phyloP scores from a whole-genome alignment of 2,113 vertebrate genomes.

The Bombycilla garrulus region DNA sequence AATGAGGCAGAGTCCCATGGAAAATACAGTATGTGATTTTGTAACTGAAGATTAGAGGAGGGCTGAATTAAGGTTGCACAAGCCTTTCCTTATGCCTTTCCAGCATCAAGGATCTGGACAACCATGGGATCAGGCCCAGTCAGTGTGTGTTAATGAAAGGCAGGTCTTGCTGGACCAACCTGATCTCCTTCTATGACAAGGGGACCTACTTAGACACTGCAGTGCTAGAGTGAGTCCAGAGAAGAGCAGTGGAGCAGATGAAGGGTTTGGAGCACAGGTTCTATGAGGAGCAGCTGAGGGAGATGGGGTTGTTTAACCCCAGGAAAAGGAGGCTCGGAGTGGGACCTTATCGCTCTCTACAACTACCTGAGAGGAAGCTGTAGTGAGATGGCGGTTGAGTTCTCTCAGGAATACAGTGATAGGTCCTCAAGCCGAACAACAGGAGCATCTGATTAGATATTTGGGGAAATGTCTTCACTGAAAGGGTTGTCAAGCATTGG shows the following conservation, averaged over 20 bases:
- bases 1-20: constrained; percentile 5
- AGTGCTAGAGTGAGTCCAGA: background rate
- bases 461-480: background rate
- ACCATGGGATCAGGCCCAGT: background rate
- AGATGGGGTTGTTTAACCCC: background rate
- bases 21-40: constrained; percentile 29
- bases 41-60: constrained; percentile 20
- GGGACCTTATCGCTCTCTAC: background rate
- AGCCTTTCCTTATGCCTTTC: background rate
- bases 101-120: background rate
- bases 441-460: background rate
- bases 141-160: background rate
- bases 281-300: background rate
- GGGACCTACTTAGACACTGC: background rate
- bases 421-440: background rate
- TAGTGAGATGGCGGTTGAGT: background rate
- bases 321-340: background rate
- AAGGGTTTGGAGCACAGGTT: background rate
- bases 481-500: background rate
- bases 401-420: background rate
- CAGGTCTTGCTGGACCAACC: background rate
- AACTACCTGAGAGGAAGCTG: background rate
- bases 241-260: background rate
- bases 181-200: background rate
- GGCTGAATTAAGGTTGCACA: background rate